These are phyloP conservation scores for Poeciliopsis prolifica DNA, from an alignment of 2,113 vertebrate species.

Conservation along the genomic window DNA sequence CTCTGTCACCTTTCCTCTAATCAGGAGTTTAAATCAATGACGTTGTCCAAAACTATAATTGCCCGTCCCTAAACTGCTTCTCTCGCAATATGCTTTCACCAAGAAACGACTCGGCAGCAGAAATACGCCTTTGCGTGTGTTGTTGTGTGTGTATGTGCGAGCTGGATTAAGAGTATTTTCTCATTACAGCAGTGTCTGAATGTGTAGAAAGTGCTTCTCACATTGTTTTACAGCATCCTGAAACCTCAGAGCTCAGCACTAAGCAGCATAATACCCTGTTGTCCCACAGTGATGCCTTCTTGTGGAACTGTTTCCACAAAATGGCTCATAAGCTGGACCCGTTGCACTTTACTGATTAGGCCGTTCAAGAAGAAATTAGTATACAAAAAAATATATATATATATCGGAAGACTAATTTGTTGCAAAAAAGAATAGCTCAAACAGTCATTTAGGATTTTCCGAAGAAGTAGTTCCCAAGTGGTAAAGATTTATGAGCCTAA, in stretches of 20 bases:
- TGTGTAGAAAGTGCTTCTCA: conserved; percentile 75
- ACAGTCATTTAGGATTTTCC: not conserved
- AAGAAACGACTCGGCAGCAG: conserved; percentile 80
- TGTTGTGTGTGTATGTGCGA: conserved; percentile 69
- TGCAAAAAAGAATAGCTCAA: not conserved
- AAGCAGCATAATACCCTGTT: conserved; percentile 68
- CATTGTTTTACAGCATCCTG: conserved; percentile 77
- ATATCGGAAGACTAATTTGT: not conserved
- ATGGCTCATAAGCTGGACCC: conserved; percentile 29
- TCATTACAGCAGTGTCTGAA: conserved; percentile 77
- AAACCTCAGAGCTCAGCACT: conserved; percentile 77
- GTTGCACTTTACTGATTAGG: conserved; percentile 24
- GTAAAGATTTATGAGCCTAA: not conserved
- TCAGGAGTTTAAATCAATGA: conserved; percentile 85
- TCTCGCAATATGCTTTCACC: conserved; percentile 80
- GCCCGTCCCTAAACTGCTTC: conserved; percentile 82
- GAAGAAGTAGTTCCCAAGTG: not conserved
- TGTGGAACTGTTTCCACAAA: conserved; percentile 52
- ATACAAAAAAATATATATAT: not conserved
- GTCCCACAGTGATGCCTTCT: conserved; percentile 43
- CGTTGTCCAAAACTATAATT: conserved; percentile 85
- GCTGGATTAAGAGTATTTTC: conserved; percentile 80
- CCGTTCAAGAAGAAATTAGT: conserved; percentile 6
- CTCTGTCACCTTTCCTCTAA: conserved; percentile 82
- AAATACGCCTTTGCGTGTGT: conserved; percentile 70